These are phyloP conservation scores for Brevimyrus niger DNA, from an alignment of 2,113 vertebrate genomes.

Conservation along the genomic window DNA sequence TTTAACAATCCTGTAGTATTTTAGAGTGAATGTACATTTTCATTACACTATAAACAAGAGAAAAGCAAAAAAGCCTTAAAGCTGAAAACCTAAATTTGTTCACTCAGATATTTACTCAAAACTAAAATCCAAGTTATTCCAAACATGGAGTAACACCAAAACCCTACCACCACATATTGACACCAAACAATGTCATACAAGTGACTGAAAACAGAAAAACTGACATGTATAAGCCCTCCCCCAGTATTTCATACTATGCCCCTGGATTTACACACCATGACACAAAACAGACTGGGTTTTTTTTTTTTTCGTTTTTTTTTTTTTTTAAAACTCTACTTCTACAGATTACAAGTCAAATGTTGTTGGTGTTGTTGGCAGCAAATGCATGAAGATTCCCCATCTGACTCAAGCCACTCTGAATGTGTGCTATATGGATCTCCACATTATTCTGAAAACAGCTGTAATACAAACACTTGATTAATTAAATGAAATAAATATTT, in stretches of 20 bases:
- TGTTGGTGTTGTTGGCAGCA: conserved; percentile 93
- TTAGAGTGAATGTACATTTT: background rate
- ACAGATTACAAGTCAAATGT: conserved; percentile 65
- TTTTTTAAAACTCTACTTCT: background rate
- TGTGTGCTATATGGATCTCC: conserved; percentile 97
- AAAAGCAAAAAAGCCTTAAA: background rate
- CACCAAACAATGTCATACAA: background rate
- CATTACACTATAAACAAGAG: background rate
- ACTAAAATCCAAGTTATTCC: background rate
- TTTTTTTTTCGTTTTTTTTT: background rate
- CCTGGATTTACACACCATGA: background rate
- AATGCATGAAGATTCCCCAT: conserved; percentile 97
- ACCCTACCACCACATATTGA: background rate
- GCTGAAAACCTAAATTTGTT: background rate
- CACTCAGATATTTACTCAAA: background rate
- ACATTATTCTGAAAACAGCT: conserved; percentile 99
- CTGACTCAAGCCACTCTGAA: conserved; percentile 97
- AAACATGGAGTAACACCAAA: background rate
- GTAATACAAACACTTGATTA: background rate
- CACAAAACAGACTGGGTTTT: background rate
- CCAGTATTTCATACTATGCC: background rate
- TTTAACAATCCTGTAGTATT: background rate
- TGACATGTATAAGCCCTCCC: background rate
- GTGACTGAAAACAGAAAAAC: background rate
- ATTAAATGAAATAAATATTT: background rate